phyloP scores from a whole-genome alignment of 1,140 invertebrate genomes.

The Drosophila auraria region DNA sequence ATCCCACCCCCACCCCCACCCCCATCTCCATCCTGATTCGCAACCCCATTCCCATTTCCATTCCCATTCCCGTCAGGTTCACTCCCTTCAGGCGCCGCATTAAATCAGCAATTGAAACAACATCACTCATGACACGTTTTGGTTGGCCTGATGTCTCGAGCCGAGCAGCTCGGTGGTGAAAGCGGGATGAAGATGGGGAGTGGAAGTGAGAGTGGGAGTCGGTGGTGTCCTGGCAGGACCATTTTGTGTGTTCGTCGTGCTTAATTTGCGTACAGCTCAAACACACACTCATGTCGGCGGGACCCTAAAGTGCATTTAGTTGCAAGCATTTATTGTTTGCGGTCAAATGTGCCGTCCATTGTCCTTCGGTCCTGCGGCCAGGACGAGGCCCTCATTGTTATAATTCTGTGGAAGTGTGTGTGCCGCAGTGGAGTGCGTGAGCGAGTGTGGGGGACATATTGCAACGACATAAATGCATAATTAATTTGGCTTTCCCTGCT shows the following conservation, averaged over 20 bases:
- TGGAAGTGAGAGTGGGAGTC: neutral
- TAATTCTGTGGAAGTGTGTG: slow-evolving; percentile 37
- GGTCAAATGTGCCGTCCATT: slow-evolving; percentile 71
- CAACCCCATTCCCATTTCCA: neutral
- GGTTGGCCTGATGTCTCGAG: slow-evolving; percentile 53
- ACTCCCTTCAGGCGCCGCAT: slow-evolving; percentile 66
- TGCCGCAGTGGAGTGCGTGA: neutral
- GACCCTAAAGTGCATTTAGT: slow-evolving; percentile 81
- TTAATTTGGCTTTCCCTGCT: slow-evolving; percentile 76
- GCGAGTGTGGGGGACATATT: slow-evolving; percentile 61
- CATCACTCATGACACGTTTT: slow-evolving; percentile 83
- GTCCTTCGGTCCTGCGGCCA: slow-evolving; percentile 60
- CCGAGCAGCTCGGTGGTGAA: slow-evolving; percentile 5
- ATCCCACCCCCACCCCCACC: neutral
- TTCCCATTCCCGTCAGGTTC: slow-evolving; percentile 27
- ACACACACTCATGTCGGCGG: slow-evolving; percentile 25
- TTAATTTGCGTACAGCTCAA: slow-evolving; percentile 73
- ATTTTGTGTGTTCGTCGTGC: slow-evolving; percentile 77
- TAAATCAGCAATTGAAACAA: slow-evolving; percentile 84
- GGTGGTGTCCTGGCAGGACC: slow-evolving; percentile 28
- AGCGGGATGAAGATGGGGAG: neutral
- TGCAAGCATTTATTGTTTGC: slow-evolving; percentile 83
- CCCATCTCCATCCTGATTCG: neutral
- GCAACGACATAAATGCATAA: slow-evolving; percentile 82
- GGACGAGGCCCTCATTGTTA: slow-evolving; percentile 58